phyloP scores from a whole-genome alignment of 1,140 invertebrate genomes.

The Drosophila subpulchrella region DNA sequence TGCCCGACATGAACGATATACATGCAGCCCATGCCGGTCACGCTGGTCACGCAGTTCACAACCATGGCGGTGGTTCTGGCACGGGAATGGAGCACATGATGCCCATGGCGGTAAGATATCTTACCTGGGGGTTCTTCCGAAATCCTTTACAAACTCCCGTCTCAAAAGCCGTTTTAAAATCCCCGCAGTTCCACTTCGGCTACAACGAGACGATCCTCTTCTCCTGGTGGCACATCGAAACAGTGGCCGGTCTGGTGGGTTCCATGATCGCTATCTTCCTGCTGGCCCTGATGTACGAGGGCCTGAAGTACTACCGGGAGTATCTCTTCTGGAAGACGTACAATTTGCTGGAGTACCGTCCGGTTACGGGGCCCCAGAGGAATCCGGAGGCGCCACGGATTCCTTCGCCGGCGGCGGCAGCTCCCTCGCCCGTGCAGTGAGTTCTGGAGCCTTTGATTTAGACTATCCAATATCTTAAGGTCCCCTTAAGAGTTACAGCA shows the following conservation, averaged over 20 bases:
- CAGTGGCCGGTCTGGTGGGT: constrained; percentile 90
- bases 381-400: constrained; percentile 85
- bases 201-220: constrained; percentile 91
- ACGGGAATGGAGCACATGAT: constrained; percentile 83
- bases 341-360: constrained; percentile 88
- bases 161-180: not conserved
- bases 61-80: constrained; percentile 59
- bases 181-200: constrained; percentile 91
- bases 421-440: constrained; percentile 88
- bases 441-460: constrained; percentile 66
- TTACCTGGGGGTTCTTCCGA: too few species aligned
- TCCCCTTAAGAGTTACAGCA: constrained; percentile 5
- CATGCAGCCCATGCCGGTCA: constrained; percentile 53
- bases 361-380: constrained; percentile 89
- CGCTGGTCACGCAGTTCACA: constrained; percentile 48
- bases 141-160: not conserved
- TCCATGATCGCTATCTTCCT: constrained; percentile 95
- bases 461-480: not conserved
- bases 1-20: constrained; percentile 26
- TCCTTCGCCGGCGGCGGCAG: constrained; percentile 65
- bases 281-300: constrained; percentile 94
- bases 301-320: constrained; percentile 95
- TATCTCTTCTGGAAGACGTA: constrained; percentile 93
- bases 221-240: constrained; percentile 90
- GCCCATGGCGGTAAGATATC: constrained; percentile 75